Evolutionary conservation across 2,797 vertebrate species (phyloP).

Genomic region (Hydrophis major): DNA sequence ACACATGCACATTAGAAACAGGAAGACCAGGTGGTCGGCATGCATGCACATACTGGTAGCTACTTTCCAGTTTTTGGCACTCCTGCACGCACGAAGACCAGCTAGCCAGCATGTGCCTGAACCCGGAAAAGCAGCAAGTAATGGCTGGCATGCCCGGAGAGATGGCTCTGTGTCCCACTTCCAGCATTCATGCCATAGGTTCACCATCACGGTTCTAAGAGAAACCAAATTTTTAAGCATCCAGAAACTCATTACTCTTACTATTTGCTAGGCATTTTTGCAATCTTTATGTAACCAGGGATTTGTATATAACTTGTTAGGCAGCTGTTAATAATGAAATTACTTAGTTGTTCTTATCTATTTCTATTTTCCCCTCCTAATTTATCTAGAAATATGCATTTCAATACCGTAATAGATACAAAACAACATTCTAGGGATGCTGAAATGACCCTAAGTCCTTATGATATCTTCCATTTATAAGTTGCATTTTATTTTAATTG

Average conservation of each 20-base stretch:
- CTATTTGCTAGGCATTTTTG: neutral
- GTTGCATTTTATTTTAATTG: neutral
- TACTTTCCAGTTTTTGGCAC: too few species aligned
- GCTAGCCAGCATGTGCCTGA: too few species aligned
- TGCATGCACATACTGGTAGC: too few species aligned
- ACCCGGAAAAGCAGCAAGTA: too few species aligned
- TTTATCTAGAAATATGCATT: neutral
- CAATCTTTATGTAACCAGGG: neutral
- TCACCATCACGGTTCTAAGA: too few species aligned
- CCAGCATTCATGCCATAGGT: too few species aligned
- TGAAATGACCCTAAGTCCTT: neutral
- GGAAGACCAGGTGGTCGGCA: too few species aligned
- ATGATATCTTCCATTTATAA: neutral
- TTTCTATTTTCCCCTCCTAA: slow-evolving; percentile 15
- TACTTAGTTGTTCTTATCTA: slow-evolving; percentile 32
- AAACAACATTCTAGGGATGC: neutral
- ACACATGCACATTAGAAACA: too few species aligned
- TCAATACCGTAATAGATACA: neutral
- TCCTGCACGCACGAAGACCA: too few species aligned
- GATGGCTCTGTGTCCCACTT: too few species aligned
- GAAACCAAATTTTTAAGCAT: neutral
- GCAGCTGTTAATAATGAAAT: neutral
- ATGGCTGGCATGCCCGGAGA: too few species aligned
- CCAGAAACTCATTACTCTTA: neutral
- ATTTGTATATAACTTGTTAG: neutral